A percentile compares a stretch with the other conserved stretches of the same genome.
phyloP scores from a whole-genome alignment of 1,140 invertebrate genomes.

The Drosophila orosa region DNA sequence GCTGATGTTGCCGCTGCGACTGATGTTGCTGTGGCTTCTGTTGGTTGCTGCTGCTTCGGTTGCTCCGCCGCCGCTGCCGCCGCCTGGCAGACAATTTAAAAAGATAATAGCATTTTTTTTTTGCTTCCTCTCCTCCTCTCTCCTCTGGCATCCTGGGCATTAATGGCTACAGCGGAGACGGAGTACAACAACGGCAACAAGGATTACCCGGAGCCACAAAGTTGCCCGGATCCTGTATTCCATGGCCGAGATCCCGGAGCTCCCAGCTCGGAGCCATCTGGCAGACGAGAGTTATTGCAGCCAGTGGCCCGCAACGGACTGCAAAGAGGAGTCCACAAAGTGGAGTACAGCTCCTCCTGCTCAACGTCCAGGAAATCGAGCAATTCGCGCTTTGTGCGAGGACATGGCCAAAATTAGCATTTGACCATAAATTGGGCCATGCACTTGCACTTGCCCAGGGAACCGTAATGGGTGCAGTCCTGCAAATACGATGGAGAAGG shows the following conservation, averaged over 20 bases:
- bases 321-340: constrained; percentile 25
- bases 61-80: constrained; percentile 13
- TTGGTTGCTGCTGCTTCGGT: constrained; percentile 22
- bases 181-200: constrained; percentile 67
- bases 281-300: constrained; percentile 70
- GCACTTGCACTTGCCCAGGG: constrained; percentile 52
- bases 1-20: constrained; percentile 9
- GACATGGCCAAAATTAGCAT: constrained; percentile 74
- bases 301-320: constrained; percentile 42
- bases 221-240: constrained; percentile 33
- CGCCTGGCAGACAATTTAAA: constrained; percentile 78
- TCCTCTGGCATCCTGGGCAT: constrained; percentile 22
- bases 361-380: constrained; percentile 21
- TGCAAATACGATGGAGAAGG: not conserved
- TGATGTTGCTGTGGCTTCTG: constrained; percentile 25
- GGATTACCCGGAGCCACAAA: constrained; percentile 66
- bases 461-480: constrained; percentile 24
- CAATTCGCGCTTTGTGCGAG: constrained; percentile 65
- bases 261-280: constrained; percentile 52
- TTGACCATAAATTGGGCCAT: constrained; percentile 71
- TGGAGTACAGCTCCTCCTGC: constrained; percentile 20
- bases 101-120: constrained; percentile 77
- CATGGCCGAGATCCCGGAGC: constrained; percentile 42
- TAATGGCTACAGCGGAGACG: constrained; percentile 55
- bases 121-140: constrained; percentile 15